phyloP scores from a whole-genome alignment of 2,113 vertebrate species.

The Hoplias malabaricus region DNA sequence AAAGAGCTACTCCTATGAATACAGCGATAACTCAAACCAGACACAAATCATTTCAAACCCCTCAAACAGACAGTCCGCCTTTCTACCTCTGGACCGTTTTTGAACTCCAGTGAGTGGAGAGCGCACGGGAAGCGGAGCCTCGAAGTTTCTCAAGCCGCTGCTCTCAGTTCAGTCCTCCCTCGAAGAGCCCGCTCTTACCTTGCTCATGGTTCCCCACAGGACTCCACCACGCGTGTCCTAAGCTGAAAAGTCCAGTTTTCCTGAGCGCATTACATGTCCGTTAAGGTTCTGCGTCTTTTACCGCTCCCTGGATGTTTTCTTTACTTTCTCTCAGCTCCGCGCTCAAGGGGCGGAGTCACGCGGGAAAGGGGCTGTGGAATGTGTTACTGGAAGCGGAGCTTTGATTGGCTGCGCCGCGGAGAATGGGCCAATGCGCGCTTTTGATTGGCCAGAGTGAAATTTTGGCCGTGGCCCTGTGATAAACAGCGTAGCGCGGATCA shows the following conservation, averaged over 20 bases:
- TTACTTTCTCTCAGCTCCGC: constrained; percentile 32
- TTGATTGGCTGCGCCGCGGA: constrained; percentile 36
- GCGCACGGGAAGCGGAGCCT: no score
- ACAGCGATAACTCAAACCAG: no score
- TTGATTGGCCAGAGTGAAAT: constrained; percentile 59
- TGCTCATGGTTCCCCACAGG: constrained; percentile 40
- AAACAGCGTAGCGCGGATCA: not conserved
- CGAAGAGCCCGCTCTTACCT: constrained; percentile 32
- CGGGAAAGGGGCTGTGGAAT: constrained; percentile 52
- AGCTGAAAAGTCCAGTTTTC: not conserved
- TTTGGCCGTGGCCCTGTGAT: not conserved
- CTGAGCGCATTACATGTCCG: constrained; percentile 19
- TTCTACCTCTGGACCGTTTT: no score
- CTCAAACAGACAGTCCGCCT: no score
- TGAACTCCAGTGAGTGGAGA: no score
- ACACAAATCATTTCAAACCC: no score
- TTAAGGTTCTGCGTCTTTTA: not conserved
- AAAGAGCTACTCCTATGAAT: no score
- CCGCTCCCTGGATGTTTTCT: constrained; percentile 23
- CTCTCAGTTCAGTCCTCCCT: no score
- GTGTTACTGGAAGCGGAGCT: constrained; percentile 35
- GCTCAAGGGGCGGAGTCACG: constrained; percentile 58
- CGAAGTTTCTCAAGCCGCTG: no score
- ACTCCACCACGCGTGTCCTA: constrained; percentile 16
- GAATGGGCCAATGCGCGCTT: not conserved